These are phyloP conservation scores for Solen grandis DNA, from an alignment of 1,140 invertebrate species.

Conservation along the genomic window DNA sequence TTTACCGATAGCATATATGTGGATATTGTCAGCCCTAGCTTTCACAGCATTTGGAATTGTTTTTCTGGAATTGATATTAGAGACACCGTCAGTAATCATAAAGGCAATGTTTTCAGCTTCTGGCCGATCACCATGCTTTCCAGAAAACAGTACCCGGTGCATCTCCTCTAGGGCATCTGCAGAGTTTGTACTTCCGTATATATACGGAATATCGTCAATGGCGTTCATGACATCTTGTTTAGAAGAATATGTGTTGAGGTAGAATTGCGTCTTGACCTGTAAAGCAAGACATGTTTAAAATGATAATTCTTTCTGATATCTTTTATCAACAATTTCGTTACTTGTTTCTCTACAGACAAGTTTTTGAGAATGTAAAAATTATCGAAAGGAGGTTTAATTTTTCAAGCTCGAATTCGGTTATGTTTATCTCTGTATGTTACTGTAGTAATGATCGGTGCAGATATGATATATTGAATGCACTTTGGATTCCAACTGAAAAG, in stretches of 20 bases:
- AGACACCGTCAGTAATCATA: constrained; percentile 67
- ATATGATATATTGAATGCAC: too few species aligned
- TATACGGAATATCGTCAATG: constrained; percentile 63
- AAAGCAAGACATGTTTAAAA: too few species aligned
- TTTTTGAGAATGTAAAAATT: too few species aligned
- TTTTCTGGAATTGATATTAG: constrained; percentile 55
- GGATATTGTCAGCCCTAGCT: constrained; percentile 59
- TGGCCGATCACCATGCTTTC: constrained; percentile 60
- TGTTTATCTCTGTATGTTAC: too few species aligned
- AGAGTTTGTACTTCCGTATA: constrained; percentile 65
- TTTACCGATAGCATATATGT: constrained; percentile 73
- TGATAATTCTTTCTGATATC: too few species aligned
- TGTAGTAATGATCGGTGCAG: too few species aligned
- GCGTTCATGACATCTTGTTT: constrained; percentile 53
- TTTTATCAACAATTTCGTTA: too few species aligned
- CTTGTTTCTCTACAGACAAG: too few species aligned
- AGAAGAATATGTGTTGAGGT: constrained; percentile 52
- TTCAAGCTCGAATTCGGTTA: too few species aligned
- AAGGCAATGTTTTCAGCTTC: constrained; percentile 61
- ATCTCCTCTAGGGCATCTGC: constrained; percentile 62
- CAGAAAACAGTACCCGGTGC: constrained; percentile 61
- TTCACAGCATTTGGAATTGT: constrained; percentile 61
- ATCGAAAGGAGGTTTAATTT: too few species aligned
- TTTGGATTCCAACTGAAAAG: too few species aligned
- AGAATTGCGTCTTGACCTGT: constrained; percentile 58